Evolutionary conservation across 2,888 invertebrate genomes (phyloP), one percentile per base, ranked within the genome.

Genomic region (Pantelozetes paolii): DNA sequence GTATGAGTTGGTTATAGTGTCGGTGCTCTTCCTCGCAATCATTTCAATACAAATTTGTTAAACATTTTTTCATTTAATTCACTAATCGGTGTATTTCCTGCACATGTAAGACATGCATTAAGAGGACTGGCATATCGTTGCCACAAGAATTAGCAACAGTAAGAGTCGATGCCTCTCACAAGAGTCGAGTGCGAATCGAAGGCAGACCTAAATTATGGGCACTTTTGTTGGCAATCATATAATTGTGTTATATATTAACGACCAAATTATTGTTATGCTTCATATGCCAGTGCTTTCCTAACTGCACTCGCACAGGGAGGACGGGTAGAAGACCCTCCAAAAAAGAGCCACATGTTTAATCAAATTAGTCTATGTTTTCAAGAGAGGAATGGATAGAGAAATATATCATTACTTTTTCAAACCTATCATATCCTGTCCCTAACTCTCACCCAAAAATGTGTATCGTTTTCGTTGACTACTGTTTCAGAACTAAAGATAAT

Each of bases 81-180:
- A 28, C 54, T 54, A 54, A 54, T 54, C 54, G 54, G 54, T 54
- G 54, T 54, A 54, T 54, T 54, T 54, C 54, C 54, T 54, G 54
- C 54, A 54, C 54, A 54, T 54, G 54, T 54, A 54, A 54, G 54
- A 54, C 18, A 54, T 54, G 23, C 54, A 54, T 54, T 54, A 54
- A 28, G 23, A 54, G 18, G 2, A 28, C 54, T 2, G 13, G 54
- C 23, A 54, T 8, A 54, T 54, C 20, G 20, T 15, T 18, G 45
- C 15, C 45, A 54, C 26, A 54, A 54, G 54, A 54, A 54, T 13
- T 54, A 54, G 23, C 54, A 54, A 23, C 54, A 54, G 23, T 54
- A 3, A 15, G 11, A 45, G 45, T 13, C 11, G 8, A 6, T 45
- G 15, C 2, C 15, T 2, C 45, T 45, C 45, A 15, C 36, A 5